Evolutionary conservation across 1,140 invertebrate genomes (phyloP).

Genomic region (Zophobas atratus): DNA sequence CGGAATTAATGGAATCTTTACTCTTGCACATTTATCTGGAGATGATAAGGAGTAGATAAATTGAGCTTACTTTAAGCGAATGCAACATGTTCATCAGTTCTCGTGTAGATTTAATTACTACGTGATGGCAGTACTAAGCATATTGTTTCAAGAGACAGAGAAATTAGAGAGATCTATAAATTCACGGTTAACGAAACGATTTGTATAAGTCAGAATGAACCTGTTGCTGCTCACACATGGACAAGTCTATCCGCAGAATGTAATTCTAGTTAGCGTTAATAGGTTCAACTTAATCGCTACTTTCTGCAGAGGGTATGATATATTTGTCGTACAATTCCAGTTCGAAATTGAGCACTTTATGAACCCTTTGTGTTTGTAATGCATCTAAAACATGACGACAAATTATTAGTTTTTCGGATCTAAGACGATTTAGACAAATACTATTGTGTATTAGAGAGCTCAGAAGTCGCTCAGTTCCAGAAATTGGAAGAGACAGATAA

Average conservation of each 20-base stretch:
- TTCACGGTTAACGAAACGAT: background rate
- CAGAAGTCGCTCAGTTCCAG: no score
- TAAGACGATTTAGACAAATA: no score
- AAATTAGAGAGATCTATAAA: background rate
- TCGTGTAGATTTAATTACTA: background rate
- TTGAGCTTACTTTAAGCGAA: background rate
- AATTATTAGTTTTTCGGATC: no score
- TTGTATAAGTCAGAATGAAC: background rate
- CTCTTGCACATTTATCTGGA: background rate
- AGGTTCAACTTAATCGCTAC: no score
- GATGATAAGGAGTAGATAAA: background rate
- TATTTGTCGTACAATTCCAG: no score
- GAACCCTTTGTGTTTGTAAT: no score
- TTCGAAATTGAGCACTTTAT: no score
- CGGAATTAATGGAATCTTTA: background rate
- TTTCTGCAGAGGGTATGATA: no score
- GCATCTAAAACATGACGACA: no score
- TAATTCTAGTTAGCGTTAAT: background rate
- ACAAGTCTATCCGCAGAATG: background rate
- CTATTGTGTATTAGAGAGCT: no score
- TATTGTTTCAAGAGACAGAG: background rate
- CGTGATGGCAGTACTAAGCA: background rate
- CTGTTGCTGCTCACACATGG: background rate
- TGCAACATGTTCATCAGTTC: background rate
- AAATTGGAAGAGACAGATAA: no score